A percentile compares a stretch with the other conserved stretches of the same genome.
Conservation (phyloP, 2,888 invertebrate genomes). For the Oxyscelio sp. region DNA sequence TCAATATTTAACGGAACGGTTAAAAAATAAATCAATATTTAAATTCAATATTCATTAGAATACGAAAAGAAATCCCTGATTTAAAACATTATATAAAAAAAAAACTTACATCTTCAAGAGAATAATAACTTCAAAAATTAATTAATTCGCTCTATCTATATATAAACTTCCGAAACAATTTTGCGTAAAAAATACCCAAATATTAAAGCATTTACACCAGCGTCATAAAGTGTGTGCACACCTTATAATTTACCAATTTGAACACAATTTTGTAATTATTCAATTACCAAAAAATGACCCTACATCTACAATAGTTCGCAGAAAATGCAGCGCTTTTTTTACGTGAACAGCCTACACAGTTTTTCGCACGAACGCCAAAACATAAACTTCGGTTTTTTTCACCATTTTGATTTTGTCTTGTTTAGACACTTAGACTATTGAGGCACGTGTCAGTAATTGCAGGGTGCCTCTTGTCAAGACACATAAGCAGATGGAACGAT, state of each 20-base stretch:
- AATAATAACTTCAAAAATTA: too few species aligned
- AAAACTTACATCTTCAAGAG: too few species aligned
- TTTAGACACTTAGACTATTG: conserved; percentile 41
- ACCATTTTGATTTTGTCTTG: conserved; percentile 30
- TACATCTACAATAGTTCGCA: background rate
- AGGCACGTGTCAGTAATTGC: conserved; percentile 68
- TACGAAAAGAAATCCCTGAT: too few species aligned
- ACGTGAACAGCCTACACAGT: background rate
- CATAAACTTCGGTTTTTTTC: conserved; percentile 10
- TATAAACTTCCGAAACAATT: too few species aligned
- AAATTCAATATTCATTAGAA: too few species aligned
- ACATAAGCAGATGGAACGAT: conserved; percentile 67
- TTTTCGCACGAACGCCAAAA: background rate
- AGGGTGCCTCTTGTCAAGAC: conserved; percentile 60
- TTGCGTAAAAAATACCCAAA: too few species aligned
- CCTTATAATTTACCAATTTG: background rate
- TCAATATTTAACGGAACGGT: too few species aligned
- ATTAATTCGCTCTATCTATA: too few species aligned
- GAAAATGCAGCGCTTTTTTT: background rate
- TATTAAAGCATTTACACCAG: too few species aligned
- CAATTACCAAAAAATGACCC: background rate
- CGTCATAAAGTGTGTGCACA: background rate
- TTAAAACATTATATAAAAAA: too few species aligned
- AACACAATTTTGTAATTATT: background rate
- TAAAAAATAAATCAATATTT: too few species aligned